phyloP scores from a whole-genome alignment of 2,888 invertebrate species.

The Cheilosia pagana region DNA sequence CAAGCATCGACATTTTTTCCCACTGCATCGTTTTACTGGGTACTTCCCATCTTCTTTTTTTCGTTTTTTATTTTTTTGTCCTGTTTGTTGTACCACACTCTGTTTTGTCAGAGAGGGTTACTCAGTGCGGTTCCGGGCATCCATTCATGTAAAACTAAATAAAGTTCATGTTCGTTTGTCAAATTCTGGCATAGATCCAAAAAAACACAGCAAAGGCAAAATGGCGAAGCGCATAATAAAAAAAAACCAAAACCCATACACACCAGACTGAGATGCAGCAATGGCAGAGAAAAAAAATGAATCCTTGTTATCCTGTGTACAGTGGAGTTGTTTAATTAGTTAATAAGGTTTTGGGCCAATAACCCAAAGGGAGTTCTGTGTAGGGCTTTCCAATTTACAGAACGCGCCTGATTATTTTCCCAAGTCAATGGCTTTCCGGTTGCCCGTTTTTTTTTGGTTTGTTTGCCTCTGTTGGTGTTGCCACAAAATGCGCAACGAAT shows the following conservation, averaged over 20 bases:
- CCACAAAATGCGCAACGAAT: constrained; percentile 42
- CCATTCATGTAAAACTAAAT: constrained; percentile 75
- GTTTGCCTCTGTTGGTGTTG: not conserved
- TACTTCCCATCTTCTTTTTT: constrained; percentile 11
- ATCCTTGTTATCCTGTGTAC: constrained; percentile 71
- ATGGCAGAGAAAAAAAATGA: constrained; percentile 61
- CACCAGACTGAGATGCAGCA: constrained; percentile 38
- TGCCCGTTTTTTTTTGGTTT: not conserved
- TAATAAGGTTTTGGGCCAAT: constrained; percentile 75
- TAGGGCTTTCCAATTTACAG: constrained; percentile 63
- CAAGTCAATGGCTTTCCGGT: constrained; percentile 45
- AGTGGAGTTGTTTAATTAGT: constrained; percentile 73
- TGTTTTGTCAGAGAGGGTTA: constrained; percentile 61
- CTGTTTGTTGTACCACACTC: constrained; percentile 54
- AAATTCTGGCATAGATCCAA: constrained; percentile 74
- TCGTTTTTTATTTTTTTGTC: constrained; percentile 1
- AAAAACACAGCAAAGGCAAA: constrained; percentile 66
- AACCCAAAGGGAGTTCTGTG: constrained; percentile 58
- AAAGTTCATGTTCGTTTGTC: constrained; percentile 75
- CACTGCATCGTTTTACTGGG: constrained; percentile 62
- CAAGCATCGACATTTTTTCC: constrained; percentile 74
- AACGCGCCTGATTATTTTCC: constrained; percentile 42
- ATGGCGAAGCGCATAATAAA: constrained; percentile 58
- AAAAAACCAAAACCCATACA: constrained; percentile 41
- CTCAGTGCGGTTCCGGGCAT: constrained; percentile 73